Percentiles rank a stretch among this genome's conserved stretches.
Evolutionary conservation across 2,888 invertebrate species (phyloP).

Genomic region (Poecilus cupreus): DNA sequence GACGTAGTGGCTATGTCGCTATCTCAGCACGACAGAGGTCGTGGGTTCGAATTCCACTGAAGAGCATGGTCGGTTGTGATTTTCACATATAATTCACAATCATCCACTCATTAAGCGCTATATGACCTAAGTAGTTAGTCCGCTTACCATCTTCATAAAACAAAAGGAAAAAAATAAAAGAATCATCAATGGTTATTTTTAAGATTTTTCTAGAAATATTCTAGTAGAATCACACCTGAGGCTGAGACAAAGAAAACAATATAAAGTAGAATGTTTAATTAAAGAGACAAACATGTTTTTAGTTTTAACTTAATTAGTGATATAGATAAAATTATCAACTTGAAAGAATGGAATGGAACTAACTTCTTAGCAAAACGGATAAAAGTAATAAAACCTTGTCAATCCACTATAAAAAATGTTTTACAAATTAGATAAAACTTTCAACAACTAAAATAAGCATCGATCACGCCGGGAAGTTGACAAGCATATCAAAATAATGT

Average conservation of each 20-base stretch:
- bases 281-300: slow-evolving; percentile 26
- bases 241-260: neutral
- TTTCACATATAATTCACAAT: too few species aligned
- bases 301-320: slow-evolving; percentile 29
- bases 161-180: too few species aligned
- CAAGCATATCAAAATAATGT: neutral
- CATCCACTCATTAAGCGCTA: too few species aligned
- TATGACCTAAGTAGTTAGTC: too few species aligned
- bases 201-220: neutral
- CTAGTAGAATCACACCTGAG: too few species aligned
- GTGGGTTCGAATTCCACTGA: too few species aligned
- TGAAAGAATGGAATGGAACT: slow-evolving; percentile 9
- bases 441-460: neutral
- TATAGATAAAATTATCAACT: slow-evolving; percentile 11
- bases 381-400: neutral
- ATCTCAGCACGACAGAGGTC: too few species aligned
- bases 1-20: too few species aligned
- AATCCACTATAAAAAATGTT: too few species aligned
- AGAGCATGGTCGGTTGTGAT: too few species aligned
- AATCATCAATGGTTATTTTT: neutral
- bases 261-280: slow-evolving; percentile 27
- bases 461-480: neutral
- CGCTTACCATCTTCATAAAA: too few species aligned
- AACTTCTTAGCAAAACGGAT: slow-evolving; percentile 4
- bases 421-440: neutral